Percentiles rank a stretch among this genome's conserved stretches.
phyloP scores from a whole-genome alignment of 2,797 vertebrate genomes.

The Acipenser ruthenus region DNA sequence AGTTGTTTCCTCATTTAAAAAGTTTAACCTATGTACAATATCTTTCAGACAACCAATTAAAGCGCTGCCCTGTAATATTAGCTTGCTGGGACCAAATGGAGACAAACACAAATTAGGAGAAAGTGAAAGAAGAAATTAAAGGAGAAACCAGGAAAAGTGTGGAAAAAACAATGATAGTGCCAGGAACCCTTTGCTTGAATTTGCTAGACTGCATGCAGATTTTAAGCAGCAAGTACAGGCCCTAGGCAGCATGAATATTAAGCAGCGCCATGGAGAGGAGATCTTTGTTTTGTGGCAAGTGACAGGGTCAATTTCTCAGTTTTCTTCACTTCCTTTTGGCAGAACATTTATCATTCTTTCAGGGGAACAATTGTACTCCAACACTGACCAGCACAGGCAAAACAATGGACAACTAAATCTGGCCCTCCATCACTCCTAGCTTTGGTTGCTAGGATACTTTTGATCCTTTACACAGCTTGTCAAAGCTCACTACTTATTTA shows the following conservation, averaged over 20 bases:
- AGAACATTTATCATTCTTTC: conserved; percentile 64
- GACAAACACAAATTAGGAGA: too few relatives aligned
- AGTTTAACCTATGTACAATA: too few relatives aligned
- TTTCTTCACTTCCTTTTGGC: conserved; percentile 52
- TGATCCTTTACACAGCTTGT: conserved; percentile 48
- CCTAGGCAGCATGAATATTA: conserved; percentile 49
- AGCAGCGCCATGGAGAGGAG: conserved; percentile 43
- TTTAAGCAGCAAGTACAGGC: conserved; percentile 6
- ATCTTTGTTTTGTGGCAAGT: conserved; percentile 51
- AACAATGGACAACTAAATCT: conserved; percentile 55
- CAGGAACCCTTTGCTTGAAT: too few relatives aligned
- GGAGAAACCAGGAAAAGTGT: too few relatives aligned
- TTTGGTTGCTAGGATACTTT: conserved; percentile 62
- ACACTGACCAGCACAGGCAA: conserved; percentile 49
- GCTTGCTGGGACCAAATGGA: too few relatives aligned
- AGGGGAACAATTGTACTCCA: conserved; percentile 56
- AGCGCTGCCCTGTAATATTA: too few relatives aligned
- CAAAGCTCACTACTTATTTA: conserved; percentile 56
- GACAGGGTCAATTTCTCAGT: conserved; percentile 46
- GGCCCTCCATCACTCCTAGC: conserved; percentile 37
- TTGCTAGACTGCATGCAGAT: too few relatives aligned
- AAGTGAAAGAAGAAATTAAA: too few relatives aligned
- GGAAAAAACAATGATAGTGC: too few relatives aligned
- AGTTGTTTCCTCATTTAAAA: too few relatives aligned
- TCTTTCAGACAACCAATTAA: too few relatives aligned